These are phyloP conservation scores for Drosophila hydei DNA, from an alignment of 1,140 invertebrate genomes.

Conservation along the genomic window DNA sequence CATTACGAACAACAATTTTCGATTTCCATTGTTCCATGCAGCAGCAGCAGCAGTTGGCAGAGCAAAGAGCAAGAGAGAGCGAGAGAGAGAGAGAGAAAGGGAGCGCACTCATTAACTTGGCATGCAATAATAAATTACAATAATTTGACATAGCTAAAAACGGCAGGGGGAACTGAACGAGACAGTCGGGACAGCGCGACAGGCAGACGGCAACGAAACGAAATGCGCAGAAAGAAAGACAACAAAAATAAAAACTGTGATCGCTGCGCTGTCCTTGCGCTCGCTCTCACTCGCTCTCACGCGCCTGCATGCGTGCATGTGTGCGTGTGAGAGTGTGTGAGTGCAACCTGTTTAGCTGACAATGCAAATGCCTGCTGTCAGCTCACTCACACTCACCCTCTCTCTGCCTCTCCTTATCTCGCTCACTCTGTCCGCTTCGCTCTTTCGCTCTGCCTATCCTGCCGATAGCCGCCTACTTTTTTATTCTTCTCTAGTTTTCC, in stretches of 20 bases:
- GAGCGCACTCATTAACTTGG: conserved; percentile 67
- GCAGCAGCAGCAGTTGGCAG: conserved; percentile 9
- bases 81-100: conserved; percentile 9
- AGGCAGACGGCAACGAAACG: conserved; percentile 9
- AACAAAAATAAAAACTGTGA: conserved; percentile 3
- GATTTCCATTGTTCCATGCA: conserved; percentile 46
- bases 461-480: conserved; percentile 36
- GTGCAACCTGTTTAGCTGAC: conserved; percentile 36
- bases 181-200: conserved; percentile 24
- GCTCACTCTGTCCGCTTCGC: neutral
- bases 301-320: neutral
- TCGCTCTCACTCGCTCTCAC: neutral
- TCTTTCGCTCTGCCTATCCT: conserved; percentile 1
- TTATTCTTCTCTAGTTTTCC: conserved; percentile 21
- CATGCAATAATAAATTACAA: conserved; percentile 78
- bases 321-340: conserved; percentile 6
- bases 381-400: neutral
- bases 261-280: conserved; percentile 19
- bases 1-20: conserved; percentile 19
- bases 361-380: conserved; percentile 30
- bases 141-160: conserved; percentile 61
- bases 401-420: neutral
- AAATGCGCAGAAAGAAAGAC: conserved; percentile 1
- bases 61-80: neutral
- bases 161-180: conserved; percentile 11